phyloP scores from a whole-genome alignment of 2,113 vertebrate species.

The Tapirus terrestris region DNA sequence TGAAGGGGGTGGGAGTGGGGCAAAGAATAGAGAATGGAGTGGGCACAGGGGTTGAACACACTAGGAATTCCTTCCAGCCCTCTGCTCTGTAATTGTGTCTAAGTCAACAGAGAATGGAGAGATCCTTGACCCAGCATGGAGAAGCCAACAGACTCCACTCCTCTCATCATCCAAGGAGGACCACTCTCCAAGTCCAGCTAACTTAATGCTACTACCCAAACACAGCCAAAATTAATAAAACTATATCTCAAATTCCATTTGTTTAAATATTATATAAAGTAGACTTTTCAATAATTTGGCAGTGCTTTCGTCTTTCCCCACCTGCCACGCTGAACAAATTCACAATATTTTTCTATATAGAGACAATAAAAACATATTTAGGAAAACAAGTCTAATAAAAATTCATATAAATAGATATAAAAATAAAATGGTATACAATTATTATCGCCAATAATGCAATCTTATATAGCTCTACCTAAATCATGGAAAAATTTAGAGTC shows the following conservation, averaged over 20 bases:
- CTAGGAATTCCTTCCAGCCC: neutral
- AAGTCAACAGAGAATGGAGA: neutral
- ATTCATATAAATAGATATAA: neutral
- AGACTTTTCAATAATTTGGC: neutral
- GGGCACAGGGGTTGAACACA: neutral
- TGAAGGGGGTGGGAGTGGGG: neutral
- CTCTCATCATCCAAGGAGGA: neutral
- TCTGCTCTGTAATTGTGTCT: neutral
- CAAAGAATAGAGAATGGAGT: neutral
- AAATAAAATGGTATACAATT: conserved; percentile 1
- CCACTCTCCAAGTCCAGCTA: neutral
- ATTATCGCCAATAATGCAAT: conserved; percentile 5
- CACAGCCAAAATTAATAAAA: neutral
- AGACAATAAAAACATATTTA: neutral
- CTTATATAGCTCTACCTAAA: neutral
- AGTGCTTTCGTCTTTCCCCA: neutral
- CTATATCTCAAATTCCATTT: neutral
- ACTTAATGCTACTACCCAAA: neutral
- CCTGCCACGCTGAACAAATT: neutral
- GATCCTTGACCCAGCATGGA: neutral
- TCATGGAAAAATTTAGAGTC: conserved; percentile 16
- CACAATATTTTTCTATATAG: conserved; percentile 2
- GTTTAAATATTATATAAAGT: conserved; percentile 24
- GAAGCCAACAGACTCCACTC: neutral
- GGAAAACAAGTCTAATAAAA: conserved; percentile 40